Evolutionary conservation across 2,113 vertebrate species (phyloP).

Genomic region (Artemisiospiza belli): DNA sequence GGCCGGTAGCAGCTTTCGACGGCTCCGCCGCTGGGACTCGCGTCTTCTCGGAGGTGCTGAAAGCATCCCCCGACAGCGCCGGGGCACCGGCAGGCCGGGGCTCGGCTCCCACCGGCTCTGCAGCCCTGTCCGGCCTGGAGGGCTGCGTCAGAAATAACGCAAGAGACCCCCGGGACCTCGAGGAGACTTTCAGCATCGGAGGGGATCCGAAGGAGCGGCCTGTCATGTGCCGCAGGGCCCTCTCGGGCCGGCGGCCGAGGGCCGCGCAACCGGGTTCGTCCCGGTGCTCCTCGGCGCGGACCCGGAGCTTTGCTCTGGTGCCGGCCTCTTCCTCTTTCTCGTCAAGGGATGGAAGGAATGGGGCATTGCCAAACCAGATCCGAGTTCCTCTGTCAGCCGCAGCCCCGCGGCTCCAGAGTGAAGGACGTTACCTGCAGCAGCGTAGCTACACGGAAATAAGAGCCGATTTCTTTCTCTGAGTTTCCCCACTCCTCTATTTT

Average conservation of each 20-base stretch:
- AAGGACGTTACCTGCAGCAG: constrained; percentile 70
- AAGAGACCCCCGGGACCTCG: neutral
- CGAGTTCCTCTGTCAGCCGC: constrained; percentile 79
- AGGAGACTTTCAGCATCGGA: neutral
- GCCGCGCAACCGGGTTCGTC: neutral
- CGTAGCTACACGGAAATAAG: constrained; percentile 87
- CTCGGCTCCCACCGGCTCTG: neutral
- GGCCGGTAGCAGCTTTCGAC: neutral
- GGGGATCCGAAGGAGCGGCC: neutral
- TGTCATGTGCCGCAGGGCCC: neutral
- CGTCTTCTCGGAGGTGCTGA: neutral
- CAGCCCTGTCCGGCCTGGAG: neutral
- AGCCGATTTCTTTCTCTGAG: constrained; percentile 70
- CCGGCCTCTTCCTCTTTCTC: constrained; percentile 14
- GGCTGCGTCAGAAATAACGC: neutral
- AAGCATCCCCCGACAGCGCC: neutral
- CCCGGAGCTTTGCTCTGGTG: neutral
- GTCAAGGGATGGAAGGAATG: constrained; percentile 65
- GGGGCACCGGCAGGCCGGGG: neutral
- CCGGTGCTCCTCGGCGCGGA: neutral
- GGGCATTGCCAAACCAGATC: constrained; percentile 73
- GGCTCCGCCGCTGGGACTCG: neutral
- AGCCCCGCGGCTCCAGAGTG: constrained; percentile 45
- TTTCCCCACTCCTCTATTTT: neutral
- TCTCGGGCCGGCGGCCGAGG: neutral